These are phyloP conservation scores for Teleogryllus occipitalis DNA, from an alignment of 1,140 invertebrate species.

Conservation along the genomic window DNA sequence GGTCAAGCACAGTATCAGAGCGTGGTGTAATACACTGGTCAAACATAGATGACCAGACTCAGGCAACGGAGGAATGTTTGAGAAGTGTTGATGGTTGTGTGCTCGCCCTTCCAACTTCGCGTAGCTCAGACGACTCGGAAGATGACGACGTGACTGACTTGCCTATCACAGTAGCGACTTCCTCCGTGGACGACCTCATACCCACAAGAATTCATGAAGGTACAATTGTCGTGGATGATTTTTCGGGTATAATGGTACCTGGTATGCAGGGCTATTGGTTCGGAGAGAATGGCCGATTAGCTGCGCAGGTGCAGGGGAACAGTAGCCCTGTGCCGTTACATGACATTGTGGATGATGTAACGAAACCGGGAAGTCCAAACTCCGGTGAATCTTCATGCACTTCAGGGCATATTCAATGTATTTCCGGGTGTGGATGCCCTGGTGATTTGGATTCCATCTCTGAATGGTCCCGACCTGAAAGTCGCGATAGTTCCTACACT, in stretches of 20 bases:
- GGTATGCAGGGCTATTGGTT: neutral
- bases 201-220: neutral
- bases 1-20: neutral
- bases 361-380: neutral
- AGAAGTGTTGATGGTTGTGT: neutral
- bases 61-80: neutral
- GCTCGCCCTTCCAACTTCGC: neutral
- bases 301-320: neutral
- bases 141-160: neutral
- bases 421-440: neutral
- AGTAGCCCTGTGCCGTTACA: neutral
- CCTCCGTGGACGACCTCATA: neutral
- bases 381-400: neutral
- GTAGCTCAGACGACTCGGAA: neutral
- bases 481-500: no score
- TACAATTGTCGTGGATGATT: neutral
- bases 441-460: neutral
- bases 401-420: neutral
- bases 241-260: neutral
- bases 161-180: neutral
- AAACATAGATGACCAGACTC: neutral
- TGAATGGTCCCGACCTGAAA: no score
- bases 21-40: neutral
- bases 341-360: neutral
- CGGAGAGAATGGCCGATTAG: neutral